phyloP scores from a whole-genome alignment of 2,113 vertebrate species.

The Neolamprologus fasciatus region DNA sequence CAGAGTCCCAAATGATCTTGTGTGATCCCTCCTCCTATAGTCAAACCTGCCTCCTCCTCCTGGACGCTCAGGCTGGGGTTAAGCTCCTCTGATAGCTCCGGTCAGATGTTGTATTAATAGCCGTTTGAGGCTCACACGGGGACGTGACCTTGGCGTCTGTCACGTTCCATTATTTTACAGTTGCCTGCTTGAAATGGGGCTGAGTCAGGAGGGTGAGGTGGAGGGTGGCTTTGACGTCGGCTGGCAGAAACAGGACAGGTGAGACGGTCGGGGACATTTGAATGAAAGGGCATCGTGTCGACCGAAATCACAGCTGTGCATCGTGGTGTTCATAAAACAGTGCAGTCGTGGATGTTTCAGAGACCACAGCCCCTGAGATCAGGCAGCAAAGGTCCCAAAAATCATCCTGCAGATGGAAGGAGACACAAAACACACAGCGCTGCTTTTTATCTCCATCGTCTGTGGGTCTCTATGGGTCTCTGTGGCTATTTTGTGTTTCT shows the following conservation, averaged over 20 bases:
- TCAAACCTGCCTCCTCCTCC: background rate
- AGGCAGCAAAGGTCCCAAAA: background rate
- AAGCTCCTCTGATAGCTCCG: background rate
- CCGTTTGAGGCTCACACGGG: background rate
- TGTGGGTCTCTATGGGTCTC: background rate
- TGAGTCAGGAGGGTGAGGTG: background rate
- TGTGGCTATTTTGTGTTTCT: background rate
- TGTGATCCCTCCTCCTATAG: background rate
- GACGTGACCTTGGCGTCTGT: background rate
- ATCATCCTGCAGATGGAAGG: background rate
- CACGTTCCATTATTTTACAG: background rate
- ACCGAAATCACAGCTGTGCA: background rate
- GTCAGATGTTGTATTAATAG: background rate
- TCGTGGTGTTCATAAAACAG: background rate
- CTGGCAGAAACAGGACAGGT: background rate
- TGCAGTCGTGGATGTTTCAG: background rate
- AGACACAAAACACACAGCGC: background rate
- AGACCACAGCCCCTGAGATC: background rate
- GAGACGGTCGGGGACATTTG: background rate
- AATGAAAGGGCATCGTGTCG: background rate
- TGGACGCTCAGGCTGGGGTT: background rate
- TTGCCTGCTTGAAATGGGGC: background rate
- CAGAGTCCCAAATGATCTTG: background rate
- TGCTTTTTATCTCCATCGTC: background rate
- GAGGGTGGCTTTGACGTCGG: fast-evolving